phyloP scores from a whole-genome alignment of 2,797 vertebrate genomes.

The Urocyon cinereoargenteus region DNA sequence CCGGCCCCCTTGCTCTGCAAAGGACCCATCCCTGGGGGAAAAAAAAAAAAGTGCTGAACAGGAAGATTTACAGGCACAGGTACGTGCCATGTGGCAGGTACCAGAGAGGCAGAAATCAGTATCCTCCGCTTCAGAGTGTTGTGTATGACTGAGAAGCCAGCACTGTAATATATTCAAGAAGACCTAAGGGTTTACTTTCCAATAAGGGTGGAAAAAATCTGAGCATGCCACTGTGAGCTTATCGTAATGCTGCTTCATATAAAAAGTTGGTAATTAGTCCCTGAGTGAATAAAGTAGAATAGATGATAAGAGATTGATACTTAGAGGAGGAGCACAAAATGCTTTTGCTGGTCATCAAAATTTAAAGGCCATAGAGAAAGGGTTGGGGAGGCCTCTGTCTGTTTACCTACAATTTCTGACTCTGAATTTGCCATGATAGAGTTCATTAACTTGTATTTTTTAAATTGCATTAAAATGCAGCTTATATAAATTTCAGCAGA shows the following conservation, averaged over 20 bases:
- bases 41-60: conserved; percentile 30
- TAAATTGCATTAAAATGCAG: conserved; percentile 50
- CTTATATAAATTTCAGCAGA: conserved; percentile 41
- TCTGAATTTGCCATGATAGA: conserved; percentile 69
- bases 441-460: conserved; percentile 32
- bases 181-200: conserved; percentile 97
- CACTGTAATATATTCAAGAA: conserved; percentile 94
- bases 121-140: conserved; percentile 82
- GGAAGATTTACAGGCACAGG: conserved; percentile 65
- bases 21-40: conserved; percentile 54
- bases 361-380: conserved; percentile 82
- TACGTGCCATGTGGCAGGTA: conserved; percentile 53
- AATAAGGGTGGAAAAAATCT: conserved; percentile 89
- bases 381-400: conserved; percentile 75
- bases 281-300: conserved; percentile 96
- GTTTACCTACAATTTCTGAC: conserved; percentile 80
- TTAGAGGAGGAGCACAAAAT: conserved; percentile 90
- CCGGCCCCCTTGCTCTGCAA: conserved; percentile 40
- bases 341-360: conserved; percentile 88
- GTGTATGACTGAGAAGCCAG: conserved; percentile 86
- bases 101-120: conserved; percentile 12
- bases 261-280: conserved; percentile 99
- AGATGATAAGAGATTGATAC: conserved; percentile 90
- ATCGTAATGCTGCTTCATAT: conserved; percentile 94
- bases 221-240: conserved; percentile 89